Percentiles rank a stretch among this genome's conserved stretches.
Conservation (phyloP, 2,888 invertebrate genomes). For the Coleophora deauratella region DNA sequence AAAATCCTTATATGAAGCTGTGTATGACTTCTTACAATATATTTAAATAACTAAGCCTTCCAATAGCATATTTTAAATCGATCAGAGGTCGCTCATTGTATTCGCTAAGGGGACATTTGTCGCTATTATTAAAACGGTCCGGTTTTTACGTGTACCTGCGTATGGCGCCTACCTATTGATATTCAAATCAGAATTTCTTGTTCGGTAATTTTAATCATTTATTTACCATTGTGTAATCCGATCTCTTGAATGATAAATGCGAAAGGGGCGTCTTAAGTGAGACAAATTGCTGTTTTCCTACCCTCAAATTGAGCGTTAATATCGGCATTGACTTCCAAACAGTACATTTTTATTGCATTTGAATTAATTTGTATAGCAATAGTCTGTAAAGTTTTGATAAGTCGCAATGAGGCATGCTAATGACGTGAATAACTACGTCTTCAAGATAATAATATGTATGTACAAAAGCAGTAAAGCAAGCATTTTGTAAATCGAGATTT, state of each 20-base stretch:
- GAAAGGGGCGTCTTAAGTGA: constrained; percentile 41
- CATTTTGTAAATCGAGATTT: too few relatives aligned
- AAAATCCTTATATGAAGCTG: constrained; percentile 26
- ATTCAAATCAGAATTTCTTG: constrained; percentile 65
- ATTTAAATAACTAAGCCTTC: constrained; percentile 20
- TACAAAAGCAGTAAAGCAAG: too few relatives aligned
- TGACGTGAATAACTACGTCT: neutral
- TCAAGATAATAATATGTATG: neutral
- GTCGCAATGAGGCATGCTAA: neutral
- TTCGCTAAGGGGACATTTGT: constrained; percentile 61
- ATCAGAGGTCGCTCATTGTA: constrained; percentile 61
- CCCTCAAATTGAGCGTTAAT: constrained; percentile 6
- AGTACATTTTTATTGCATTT: too few relatives aligned
- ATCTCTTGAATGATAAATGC: constrained; percentile 44
- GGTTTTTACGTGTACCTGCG: constrained; percentile 70
- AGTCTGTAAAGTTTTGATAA: neutral
- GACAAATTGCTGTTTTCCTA: constrained; percentile 40
- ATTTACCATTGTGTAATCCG: constrained; percentile 64
- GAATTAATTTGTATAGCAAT: too few relatives aligned
- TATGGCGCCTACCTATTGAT: constrained; percentile 71
- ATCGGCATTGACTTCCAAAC: constrained; percentile 2
- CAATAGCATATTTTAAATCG: constrained; percentile 64
- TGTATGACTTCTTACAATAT: constrained; percentile 20
- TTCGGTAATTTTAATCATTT: constrained; percentile 66
- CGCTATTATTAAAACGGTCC: constrained; percentile 63